Conservation (phyloP, 1,140 invertebrate genomes). For the Leptopilina clavipes region DNA sequence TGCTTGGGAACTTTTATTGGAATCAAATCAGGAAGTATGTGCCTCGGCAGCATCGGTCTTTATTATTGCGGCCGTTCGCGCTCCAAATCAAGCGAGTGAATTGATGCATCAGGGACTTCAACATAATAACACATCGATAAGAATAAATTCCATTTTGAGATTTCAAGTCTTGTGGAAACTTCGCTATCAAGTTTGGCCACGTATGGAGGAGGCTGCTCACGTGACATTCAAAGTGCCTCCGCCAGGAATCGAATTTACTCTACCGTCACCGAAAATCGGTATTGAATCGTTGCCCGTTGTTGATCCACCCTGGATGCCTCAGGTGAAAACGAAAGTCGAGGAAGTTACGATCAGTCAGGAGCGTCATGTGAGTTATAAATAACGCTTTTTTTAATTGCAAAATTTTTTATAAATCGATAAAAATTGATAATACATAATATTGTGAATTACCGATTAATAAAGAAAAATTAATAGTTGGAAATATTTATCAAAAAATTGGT, state of each 20-base stretch:
- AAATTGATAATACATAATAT: no score
- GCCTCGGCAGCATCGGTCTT: slow-evolving; percentile 91
- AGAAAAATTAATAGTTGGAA: no score
- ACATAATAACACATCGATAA: slow-evolving; percentile 84
- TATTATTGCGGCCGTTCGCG: slow-evolving; percentile 92
- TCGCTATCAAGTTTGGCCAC: slow-evolving; percentile 98
- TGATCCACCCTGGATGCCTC: slow-evolving; percentile 99
- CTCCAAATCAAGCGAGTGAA: slow-evolving; percentile 89
- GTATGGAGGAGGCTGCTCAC: slow-evolving; percentile 98
- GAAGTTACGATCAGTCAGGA: slow-evolving; percentile 99
- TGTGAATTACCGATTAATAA: no score
- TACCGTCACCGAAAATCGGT: slow-evolving; percentile 98
- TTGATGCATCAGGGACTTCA: slow-evolving; percentile 91
- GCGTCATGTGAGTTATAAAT: slow-evolving; percentile 91
- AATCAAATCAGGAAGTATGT: slow-evolving; percentile 85
- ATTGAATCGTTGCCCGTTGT: slow-evolving; percentile 95
- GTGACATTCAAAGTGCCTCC: slow-evolving; percentile 97
- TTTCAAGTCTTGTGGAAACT: slow-evolving; percentile 98
- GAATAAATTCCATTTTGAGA: slow-evolving; percentile 88
- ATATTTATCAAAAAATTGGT: no score
- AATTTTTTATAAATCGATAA: no score
- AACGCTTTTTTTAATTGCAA: no score
- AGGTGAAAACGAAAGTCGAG: slow-evolving; percentile 98
- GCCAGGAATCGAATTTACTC: slow-evolving; percentile 98
- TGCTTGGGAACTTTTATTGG: slow-evolving; percentile 95